phyloP scores from a whole-genome alignment of 2,888 invertebrate species.

The Rhynchonema sp. region DNA sequence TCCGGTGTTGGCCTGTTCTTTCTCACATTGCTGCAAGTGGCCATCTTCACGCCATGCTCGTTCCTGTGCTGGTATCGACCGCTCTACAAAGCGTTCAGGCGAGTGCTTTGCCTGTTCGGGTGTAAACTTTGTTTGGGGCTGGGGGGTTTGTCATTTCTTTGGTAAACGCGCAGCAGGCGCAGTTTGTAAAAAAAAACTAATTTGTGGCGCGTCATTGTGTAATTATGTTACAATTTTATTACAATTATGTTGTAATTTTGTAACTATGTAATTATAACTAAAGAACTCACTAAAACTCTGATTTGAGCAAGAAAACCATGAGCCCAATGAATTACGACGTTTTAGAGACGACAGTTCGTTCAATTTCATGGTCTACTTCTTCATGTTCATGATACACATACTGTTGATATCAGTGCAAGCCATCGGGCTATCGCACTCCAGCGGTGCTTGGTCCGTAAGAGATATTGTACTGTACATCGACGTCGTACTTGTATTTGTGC shows the following conservation, averaged over 20 bases:
- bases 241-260: too few species aligned
- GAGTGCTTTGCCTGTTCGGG: background rate
- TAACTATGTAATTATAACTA: too few species aligned
- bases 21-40: constrained; percentile 63
- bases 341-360: constrained; percentile 4
- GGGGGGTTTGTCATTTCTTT: background rate
- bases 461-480: too few species aligned
- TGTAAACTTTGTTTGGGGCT: too few species aligned
- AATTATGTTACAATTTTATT: too few species aligned
- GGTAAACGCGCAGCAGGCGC: background rate
- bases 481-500: too few species aligned
- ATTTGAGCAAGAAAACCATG: too few species aligned
- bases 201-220: too few species aligned
- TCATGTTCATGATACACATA: constrained; percentile 10
- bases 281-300: too few species aligned
- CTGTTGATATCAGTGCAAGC: constrained; percentile 3
- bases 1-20: constrained; percentile 45
- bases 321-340: too few species aligned
- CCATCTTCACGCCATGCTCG: constrained; percentile 82
- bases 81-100: constrained; percentile 90
- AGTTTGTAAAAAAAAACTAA: too few species aligned
- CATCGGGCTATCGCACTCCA: constrained; percentile 2
- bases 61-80: constrained; percentile 98
- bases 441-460: constrained; percentile 6
- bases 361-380: constrained; percentile 32